Evolutionary conservation across 2,888 invertebrate species (phyloP).

Genomic region (Troides aeacus): DNA sequence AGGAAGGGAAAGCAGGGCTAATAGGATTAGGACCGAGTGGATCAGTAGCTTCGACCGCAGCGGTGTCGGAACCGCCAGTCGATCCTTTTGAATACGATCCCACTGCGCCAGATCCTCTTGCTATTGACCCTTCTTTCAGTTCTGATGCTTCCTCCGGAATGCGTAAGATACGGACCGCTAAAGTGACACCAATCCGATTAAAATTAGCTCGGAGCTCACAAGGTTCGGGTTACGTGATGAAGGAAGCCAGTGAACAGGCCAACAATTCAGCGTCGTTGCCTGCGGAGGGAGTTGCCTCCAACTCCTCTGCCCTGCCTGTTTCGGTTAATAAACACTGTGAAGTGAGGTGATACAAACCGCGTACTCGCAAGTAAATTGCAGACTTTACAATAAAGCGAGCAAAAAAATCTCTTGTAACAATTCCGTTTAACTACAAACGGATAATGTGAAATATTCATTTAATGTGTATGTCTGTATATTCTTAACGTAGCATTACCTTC

Average conservation of each 20-base stretch:
- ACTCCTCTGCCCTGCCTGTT: conserved; percentile 57
- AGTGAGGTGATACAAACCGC: conserved; percentile 89
- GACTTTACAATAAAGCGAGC: conserved; percentile 38
- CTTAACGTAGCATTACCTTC: conserved; percentile 49
- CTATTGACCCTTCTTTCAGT: conserved; percentile 66
- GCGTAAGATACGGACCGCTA: conserved; percentile 82
- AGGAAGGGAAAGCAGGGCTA: conserved; percentile 51
- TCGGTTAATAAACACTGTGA: conserved; percentile 90
- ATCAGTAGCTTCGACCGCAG: conserved; percentile 54
- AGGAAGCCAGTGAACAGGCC: conserved; percentile 52
- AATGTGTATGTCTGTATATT: conserved; percentile 54
- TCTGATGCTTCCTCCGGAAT: conserved; percentile 64
- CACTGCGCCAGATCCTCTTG: conserved; percentile 68
- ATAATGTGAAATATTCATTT: conserved; percentile 36
- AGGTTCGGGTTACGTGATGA: conserved; percentile 85
- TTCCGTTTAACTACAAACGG: conserved; percentile 20
- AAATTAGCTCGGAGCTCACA: conserved; percentile 90
- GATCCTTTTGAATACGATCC: conserved; percentile 75
- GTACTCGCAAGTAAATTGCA: conserved; percentile 38
- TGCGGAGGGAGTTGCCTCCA: conserved; percentile 37
- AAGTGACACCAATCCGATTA: conserved; percentile 89
- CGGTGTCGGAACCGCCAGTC: conserved; percentile 53
- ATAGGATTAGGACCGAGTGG: conserved; percentile 38
- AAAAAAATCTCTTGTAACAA: conserved; percentile 46
- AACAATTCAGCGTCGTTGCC: conserved; percentile 34